Evolutionary conservation across 2,888 invertebrate genomes (phyloP), one percentile per base, ranked within the genome.

Genomic region (Nomada ruficornis): DNA sequence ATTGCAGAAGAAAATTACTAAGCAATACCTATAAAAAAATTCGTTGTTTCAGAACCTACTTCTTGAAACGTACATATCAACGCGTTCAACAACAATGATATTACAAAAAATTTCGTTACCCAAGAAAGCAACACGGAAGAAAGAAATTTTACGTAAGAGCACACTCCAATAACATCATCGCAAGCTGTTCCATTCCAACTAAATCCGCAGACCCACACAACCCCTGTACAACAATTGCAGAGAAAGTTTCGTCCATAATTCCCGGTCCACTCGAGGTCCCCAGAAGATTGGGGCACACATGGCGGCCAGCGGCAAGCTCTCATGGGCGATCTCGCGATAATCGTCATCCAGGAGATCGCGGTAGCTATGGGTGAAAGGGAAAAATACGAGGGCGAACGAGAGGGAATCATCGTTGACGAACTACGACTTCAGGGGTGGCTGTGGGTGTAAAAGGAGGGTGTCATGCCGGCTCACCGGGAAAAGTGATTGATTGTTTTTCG

Each of bases 401-500:
- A 83, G 84, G 79, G 83, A 86, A 80, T 82, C 83, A 81, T 80
- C 82, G 85, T 77, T 83, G 88, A 87, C 86, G 87, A 86, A 84
- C 68, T 79, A 73, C 78, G 85, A 69, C 62, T 80, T 84, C 78
- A 88, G 90, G 91, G 92, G 91, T 91, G 91, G 89, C 81, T 82
- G 91, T 89, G 91, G 91, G 91, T 89, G 92, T 88, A 89, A 86
- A 91, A 90, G 91, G 92, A 86, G 91, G 92, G 92, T 93, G 93
- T 93, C 93, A 92, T 88, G 92, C 91, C 89, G 90, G 90, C 88
- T 90, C 89, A 89, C 90, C 89, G 91, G 92, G 92, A 92, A 92
- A 91, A 92, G 93, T 94, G 94, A 94, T 94, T 94, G 94, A 94
- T 94, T 88, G 93, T 94, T 91, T 94, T 93, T 92, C 91, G 91